Evolutionary conservation across 1,140 invertebrate species (phyloP).

Genomic region (Plutomurus gul): DNA sequence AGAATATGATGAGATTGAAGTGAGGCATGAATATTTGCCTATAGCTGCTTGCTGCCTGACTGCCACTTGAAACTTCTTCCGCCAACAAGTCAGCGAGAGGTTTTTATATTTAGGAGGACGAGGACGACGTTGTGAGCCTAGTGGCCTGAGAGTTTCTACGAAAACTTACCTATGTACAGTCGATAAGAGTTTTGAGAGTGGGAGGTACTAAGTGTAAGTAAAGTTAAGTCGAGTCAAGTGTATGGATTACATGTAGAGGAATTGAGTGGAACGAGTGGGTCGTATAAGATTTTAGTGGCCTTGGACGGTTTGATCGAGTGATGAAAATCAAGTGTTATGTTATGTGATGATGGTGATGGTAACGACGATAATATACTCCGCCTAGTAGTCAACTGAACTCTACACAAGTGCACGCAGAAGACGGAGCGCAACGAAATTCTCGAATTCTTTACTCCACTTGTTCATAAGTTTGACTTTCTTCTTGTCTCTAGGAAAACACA

Average conservation of each 20-base stretch:
- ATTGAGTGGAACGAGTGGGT: background rate
- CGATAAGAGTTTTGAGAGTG: background rate
- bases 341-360: slow-evolving; percentile 1
- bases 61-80: background rate
- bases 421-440: slow-evolving; percentile 3
- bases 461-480: background rate
- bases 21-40: background rate
- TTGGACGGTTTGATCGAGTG: slow-evolving; percentile 30
- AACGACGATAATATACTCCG: background rate
- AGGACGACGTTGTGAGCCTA: too few relatives aligned
- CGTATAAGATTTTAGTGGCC: slow-evolving; percentile 12
- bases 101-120: background rate
- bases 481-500: background rate
- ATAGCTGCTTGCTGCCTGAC: background rate
- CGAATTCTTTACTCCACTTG: too few relatives aligned
- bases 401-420: too few relatives aligned
- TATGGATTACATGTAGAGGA: background rate
- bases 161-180: too few relatives aligned
- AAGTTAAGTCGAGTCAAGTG: background rate
- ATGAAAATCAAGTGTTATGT: slow-evolving; percentile 35
- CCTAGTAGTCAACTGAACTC: background rate
- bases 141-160: too few relatives aligned
- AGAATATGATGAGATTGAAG: background rate
- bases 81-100: background rate
- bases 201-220: background rate